A percentile compares a stretch with the other conserved stretches of the same genome.
These are phyloP conservation scores for Villa cingulata DNA, from an alignment of 2,888 invertebrate genomes.

Conservation along the genomic window DNA sequence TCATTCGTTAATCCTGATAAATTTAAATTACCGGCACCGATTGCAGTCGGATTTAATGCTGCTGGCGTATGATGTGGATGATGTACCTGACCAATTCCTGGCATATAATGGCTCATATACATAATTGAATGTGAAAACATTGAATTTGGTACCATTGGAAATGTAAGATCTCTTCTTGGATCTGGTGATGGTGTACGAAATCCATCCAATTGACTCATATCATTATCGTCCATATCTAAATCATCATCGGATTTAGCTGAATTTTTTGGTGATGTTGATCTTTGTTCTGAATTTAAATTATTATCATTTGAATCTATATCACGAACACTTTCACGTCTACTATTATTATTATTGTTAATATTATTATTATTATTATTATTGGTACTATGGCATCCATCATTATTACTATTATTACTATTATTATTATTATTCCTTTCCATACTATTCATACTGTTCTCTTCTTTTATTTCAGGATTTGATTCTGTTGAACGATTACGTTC, in stretches of 20 bases:
- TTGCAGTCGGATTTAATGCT: conserved; percentile 11
- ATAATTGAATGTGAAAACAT: conserved; percentile 83
- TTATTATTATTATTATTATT: conserved; percentile 9
- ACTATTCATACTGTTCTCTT: conserved; percentile 9
- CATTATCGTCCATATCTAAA: conserved; percentile 34
- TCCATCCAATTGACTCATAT: conserved; percentile 30
- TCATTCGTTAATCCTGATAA: conserved; percentile 57
- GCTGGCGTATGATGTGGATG: conserved; percentile 28
- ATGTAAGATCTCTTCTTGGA: conserved; percentile 49
- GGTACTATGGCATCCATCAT: conserved; percentile 10
- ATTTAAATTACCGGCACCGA: conserved; percentile 44
- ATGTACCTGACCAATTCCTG: conserved; percentile 42
- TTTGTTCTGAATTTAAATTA: conserved; percentile 34
- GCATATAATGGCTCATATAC: conserved; percentile 84
- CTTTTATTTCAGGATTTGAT: conserved; percentile 5
- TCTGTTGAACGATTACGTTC: conserved; percentile 27
- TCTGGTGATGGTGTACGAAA: conserved; percentile 33
- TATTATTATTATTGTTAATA: conserved; percentile 9
- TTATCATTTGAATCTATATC: conserved; percentile 18
- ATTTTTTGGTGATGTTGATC: conserved; percentile 17
- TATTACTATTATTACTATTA: conserved; percentile 4
- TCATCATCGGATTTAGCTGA: conserved; percentile 25
- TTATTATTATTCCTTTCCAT: conserved; percentile 6
- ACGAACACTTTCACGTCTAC: conserved; percentile 11
- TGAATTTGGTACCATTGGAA: conserved; percentile 72